Evolutionary conservation across 2,113 vertebrate genomes (phyloP), one percentile per base, ranked within the genome.

Genomic region (Turnix velox): DNA sequence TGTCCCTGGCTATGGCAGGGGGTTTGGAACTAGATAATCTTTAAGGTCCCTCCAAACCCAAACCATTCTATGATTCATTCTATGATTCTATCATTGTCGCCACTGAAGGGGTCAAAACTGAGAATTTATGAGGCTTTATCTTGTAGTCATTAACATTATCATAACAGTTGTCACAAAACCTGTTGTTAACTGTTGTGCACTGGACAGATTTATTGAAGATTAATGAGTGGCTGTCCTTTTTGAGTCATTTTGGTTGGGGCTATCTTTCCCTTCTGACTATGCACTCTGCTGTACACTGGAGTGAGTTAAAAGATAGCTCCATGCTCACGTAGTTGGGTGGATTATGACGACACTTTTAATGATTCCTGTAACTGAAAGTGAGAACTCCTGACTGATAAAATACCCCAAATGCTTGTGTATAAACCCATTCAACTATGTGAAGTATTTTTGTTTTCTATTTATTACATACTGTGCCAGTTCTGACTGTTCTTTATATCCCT

Each of bases 221-320:
- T 67, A 78, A 58, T 72, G 31, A 88, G 10, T 25, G 88, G 18
- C 63, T 84, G 30, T 46, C 57, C 75, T 19, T 45, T 94, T 86
- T 51, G 52, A 39, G 33, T 68, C 4, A 40, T 85, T 90, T 67
- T 58, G 42, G 2, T 28, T 33, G 23, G 25, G 25, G 6, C 30
- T 86, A 6, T 74, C 35, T 88, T 48, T 40, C 18, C 55, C 68
- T 86, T 23, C 62, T 72, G 52, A 35, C 59, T 63, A 1, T 20
- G 18, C 7, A 30, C 28, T 69, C 35, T 45, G 33, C 37, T 45
- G 14, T 48, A 8, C 0, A 0, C 43, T 75, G 37, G 24, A 85
- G 54, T 69, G 71, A 91, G 42, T 5, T 76, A n/a, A 61, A 63
- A 73, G 76, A 62, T 37, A 69, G 46, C 42, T 58, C 18, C 0